A percentile compares a stretch with the other conserved stretches of the same genome.
These are phyloP conservation scores for Theretra japonica DNA, from an alignment of 2,888 invertebrate genomes.

Conservation along the genomic window DNA sequence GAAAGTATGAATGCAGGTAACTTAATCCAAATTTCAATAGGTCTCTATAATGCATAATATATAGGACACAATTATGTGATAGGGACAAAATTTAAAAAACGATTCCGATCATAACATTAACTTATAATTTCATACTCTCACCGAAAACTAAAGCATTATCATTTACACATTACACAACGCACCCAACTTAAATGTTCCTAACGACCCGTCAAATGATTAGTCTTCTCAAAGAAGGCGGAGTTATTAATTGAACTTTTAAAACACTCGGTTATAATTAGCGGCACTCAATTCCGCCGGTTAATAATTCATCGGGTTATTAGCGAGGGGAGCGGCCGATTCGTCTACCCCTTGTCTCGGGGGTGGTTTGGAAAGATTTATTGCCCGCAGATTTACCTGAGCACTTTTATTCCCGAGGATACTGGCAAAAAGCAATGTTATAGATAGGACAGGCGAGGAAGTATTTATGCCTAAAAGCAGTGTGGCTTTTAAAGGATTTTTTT, in stretches of 20 bases:
- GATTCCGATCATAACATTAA: too few relatives aligned
- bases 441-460: constrained; percentile 13
- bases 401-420: constrained; percentile 54
- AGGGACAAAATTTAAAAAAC: too few relatives aligned
- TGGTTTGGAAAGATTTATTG: constrained; percentile 59
- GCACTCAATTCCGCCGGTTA: constrained; percentile 21
- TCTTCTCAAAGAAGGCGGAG: background rate
- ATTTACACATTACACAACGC: too few relatives aligned
- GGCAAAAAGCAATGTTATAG: constrained; percentile 46
- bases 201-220: background rate
- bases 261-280: constrained; percentile 12
- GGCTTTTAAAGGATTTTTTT: background rate
- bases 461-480: background rate
- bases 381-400: constrained; percentile 60
- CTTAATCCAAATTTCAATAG: too few relatives aligned
- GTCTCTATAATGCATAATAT: too few relatives aligned
- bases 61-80: too few relatives aligned
- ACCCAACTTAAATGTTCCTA: background rate
- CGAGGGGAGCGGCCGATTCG: constrained; percentile 42
- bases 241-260: constrained; percentile 2
- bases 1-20: too few relatives aligned
- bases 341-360: constrained; percentile 51
- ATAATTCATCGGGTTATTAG: constrained; percentile 30
- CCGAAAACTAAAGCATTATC: too few relatives aligned
- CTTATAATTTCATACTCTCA: too few relatives aligned